Evolutionary conservation across 2,797 vertebrate species (phyloP).

Genomic region (Microctenopoma stevenorrisi): DNA sequence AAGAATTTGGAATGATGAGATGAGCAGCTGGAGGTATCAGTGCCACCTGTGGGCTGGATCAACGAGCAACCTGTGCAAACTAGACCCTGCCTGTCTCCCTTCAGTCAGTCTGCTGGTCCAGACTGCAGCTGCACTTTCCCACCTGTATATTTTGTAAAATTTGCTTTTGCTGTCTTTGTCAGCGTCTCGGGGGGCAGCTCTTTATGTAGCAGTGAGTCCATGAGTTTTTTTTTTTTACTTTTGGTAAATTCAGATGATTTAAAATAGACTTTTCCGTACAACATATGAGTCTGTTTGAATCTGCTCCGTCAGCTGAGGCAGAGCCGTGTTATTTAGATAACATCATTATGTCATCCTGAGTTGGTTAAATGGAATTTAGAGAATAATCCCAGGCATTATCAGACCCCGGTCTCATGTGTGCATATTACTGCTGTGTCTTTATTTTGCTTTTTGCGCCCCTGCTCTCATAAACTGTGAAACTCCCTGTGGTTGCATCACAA

Average conservation of each 20-base stretch:
- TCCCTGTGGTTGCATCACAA: conserved; percentile 33
- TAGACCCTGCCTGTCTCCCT: conserved; percentile 23
- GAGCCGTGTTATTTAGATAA: background rate
- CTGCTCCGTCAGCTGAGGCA: background rate
- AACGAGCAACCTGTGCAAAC: conserved; percentile 21
- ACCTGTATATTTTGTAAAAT: conserved; percentile 70
- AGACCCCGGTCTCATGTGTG: conserved; percentile 23
- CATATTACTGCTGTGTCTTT: conserved; percentile 9
- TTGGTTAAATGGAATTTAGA: background rate
- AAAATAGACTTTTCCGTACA: background rate
- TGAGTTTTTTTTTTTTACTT: background rate
- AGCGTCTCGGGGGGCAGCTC: conserved; percentile 33
- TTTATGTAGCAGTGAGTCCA: conserved; percentile 58
- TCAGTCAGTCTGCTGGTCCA: conserved; percentile 75
- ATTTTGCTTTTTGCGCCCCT: background rate
- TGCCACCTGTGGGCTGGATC: conserved; percentile 27
- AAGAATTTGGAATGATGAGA: conserved; percentile 10
- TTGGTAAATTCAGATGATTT: background rate
- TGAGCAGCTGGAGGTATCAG: conserved; percentile 32
- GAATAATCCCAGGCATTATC: background rate
- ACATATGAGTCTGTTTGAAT: background rate
- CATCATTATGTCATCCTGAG: background rate
- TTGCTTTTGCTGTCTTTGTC: conserved; percentile 37
- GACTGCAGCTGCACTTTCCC: conserved; percentile 53
- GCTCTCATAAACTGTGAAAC: conserved; percentile 63